Evolutionary conservation across 2,797 vertebrate species (phyloP).

Genomic region (Eulemur mongoz): DNA sequence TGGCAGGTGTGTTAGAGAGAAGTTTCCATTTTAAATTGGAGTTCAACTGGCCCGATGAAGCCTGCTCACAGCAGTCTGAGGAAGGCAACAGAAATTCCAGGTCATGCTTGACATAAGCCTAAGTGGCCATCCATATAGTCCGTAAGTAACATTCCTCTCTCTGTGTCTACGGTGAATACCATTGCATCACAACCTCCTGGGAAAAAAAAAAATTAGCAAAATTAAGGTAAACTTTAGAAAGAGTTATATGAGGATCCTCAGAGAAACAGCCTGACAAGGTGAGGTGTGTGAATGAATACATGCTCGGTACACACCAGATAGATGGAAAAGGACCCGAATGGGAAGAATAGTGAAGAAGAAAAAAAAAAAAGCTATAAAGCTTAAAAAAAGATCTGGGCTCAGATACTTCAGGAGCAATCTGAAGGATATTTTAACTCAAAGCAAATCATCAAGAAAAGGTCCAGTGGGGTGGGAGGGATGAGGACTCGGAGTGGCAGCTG

Average conservation of each 20-base stretch:
- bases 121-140: rapidly evolving
- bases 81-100: neutral
- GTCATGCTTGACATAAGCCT: neutral
- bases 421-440: neutral
- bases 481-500: rapidly evolving
- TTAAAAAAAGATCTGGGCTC: neutral
- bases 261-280: too few relatives aligned
- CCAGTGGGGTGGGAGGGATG: rapidly evolving
- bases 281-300: neutral
- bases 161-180: neutral
- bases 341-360: neutral
- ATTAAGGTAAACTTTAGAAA: neutral
- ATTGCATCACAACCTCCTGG: neutral
- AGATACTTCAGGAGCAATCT: neutral
- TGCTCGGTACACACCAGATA: neutral
- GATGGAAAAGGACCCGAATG: neutral
- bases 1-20: neutral
- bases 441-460: neutral
- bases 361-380: neutral
- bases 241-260: neutral
- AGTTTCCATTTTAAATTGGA: neutral
- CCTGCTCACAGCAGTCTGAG: neutral
- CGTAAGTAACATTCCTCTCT: neutral
- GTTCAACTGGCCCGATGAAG: neutral
- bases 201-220: neutral